phyloP scores from a whole-genome alignment of 1,140 invertebrate genomes.

The Euura lappo region DNA sequence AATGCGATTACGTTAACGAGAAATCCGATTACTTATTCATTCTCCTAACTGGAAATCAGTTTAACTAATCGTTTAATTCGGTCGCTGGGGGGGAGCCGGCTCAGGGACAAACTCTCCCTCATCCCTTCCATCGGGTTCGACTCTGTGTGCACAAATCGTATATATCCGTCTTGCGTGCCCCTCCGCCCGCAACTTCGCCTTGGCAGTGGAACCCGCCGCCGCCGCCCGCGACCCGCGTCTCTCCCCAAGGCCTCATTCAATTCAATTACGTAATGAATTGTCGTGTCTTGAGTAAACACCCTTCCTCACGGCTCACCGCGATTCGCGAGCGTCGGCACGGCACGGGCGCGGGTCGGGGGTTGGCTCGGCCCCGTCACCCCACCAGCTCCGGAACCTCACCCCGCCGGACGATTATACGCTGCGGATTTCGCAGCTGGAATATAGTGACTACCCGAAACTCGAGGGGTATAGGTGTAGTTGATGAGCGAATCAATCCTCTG shows the following conservation, averaged over 20 bases:
- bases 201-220: neutral
- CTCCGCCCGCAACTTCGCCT: neutral
- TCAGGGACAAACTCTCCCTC: slow-evolving; percentile 21
- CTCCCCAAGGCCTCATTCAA: slow-evolving; percentile 49
- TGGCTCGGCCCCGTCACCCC: neutral
- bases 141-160: neutral
- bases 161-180: neutral
- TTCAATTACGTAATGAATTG: slow-evolving; percentile 63
- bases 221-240: neutral
- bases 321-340: slow-evolving; percentile 32
- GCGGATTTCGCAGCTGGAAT: neutral
- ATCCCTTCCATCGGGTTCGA: neutral
- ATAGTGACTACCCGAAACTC: neutral
- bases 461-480: neutral
- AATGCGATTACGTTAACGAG: slow-evolving; percentile 62
- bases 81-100: slow-evolving; percentile 33
- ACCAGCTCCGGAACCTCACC: too few species aligned
- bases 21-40: slow-evolving; percentile 63
- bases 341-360: slow-evolving; percentile 11
- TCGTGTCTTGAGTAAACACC: slow-evolving; percentile 61
- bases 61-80: slow-evolving; percentile 63
- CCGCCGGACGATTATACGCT: too few species aligned
- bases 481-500: neutral
- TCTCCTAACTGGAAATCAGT: slow-evolving; percentile 61
- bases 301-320: slow-evolving; percentile 53